A percentile compares a stretch with the other conserved stretches of the same genome.
phyloP scores from a whole-genome alignment of 1,140 invertebrate species.

The Pectinophora gossypiella region DNA sequence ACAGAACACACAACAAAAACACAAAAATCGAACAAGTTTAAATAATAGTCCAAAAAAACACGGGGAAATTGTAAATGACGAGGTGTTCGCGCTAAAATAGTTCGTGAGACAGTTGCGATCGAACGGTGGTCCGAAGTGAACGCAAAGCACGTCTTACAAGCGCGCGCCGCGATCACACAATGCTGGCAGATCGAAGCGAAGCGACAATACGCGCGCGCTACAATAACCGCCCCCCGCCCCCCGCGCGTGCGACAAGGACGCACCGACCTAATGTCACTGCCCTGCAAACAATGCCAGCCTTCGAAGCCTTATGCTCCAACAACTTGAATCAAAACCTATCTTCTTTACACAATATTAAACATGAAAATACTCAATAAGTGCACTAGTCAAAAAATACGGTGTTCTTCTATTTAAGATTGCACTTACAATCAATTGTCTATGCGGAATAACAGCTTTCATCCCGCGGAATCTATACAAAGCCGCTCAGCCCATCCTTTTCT shows the following conservation, averaged over 20 bases:
- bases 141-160: slow-evolving; percentile 42
- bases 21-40: no score
- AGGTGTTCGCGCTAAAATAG: slow-evolving; percentile 27
- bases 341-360: slow-evolving; percentile 9
- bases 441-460: slow-evolving; percentile 53
- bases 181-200: slow-evolving; percentile 68
- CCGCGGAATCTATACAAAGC: slow-evolving; percentile 69
- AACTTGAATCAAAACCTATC: slow-evolving; percentile 33
- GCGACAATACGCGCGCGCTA: slow-evolving; percentile 71
- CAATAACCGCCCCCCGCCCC: slow-evolving; percentile 64
- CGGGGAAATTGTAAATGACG: slow-evolving; percentile 6
- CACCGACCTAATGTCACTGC: slow-evolving; percentile 70
- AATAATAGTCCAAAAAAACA: slow-evolving; percentile 36
- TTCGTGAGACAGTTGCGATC: slow-evolving; percentile 38
- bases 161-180: slow-evolving; percentile 58
- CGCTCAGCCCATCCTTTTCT: slow-evolving; percentile 58
- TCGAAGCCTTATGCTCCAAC: slow-evolving; percentile 24
- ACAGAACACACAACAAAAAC: slow-evolving; percentile 40
- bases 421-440: slow-evolving; percentile 68
- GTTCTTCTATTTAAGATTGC: slow-evolving; percentile 39
- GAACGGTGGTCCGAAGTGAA: slow-evolving; percentile 13
- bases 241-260: slow-evolving; percentile 66
- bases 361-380: no score
- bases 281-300: slow-evolving; percentile 68
- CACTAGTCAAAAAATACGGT: slow-evolving; percentile 11